Evolutionary conservation across 2,888 invertebrate species (phyloP), one percentile per base, ranked within the genome.

Genomic region (Netelia inedita): DNA sequence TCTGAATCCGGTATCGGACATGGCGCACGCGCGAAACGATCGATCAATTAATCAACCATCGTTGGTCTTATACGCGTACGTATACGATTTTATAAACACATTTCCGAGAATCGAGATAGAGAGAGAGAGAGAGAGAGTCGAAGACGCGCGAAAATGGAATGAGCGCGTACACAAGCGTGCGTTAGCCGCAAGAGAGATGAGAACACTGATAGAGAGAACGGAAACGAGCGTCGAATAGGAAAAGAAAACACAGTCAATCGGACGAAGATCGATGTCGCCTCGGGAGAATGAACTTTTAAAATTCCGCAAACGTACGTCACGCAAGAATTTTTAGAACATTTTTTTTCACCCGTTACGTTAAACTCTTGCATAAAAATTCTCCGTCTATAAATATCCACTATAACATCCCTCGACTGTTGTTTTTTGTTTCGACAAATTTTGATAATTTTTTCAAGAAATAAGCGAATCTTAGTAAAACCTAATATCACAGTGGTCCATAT

Each of bases 21-120:
- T 55, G 19, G 16, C 21, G 57, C 57, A 57, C 74, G 63, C 21
- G 63, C 21, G 76, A 65, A 75, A 55, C 78, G 83, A 79, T 83
- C 80, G 80, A 85, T 85, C 79, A 87, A 84, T 85, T 85, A 85
- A 82, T 74, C 78, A 59, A 65, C 46, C 65, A 59, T 23, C 46
- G 61, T 63, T 41, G 50, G 41, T 63, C 28, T 71, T 50, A 79
- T 61, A 71, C 14, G 3, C 46, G 46, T 35, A 23, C n/a, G 23
- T 41, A 35, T 14, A n/a, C 23, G 53, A 35, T 35, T 35, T 61
- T 74, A 74, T 55, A 65, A 57, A 57, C 35, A 59, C 71, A 59
- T 78, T 78, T 82, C 72, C 72, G 61, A 78, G 78, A 78, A 82
- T 41, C 59, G 21, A n/a, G 59, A 41, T 57, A 46, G 73, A 59